Percentiles rank a stretch among this genome's conserved stretches.
Evolutionary conservation across 2,113 vertebrate genomes (phyloP).

Genomic region (Tetraodon nigroviridis): DNA sequence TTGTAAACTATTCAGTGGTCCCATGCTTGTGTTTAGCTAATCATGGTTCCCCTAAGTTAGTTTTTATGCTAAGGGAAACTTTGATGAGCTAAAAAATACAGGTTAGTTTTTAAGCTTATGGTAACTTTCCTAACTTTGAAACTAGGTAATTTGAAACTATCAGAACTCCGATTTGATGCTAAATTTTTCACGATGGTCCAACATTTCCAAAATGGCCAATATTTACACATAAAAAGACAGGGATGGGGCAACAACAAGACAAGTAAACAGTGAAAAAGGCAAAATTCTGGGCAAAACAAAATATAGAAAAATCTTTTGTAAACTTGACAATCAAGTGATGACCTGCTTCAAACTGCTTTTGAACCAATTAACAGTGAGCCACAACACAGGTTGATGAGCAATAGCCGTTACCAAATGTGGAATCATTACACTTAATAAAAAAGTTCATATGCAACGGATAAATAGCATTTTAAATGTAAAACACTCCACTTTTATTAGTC

Average conservation of each 20-base stretch:
- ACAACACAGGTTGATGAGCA: slow-evolving; percentile 52
- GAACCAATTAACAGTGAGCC: slow-evolving; percentile 58
- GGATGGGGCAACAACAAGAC: background rate
- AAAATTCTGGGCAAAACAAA: background rate
- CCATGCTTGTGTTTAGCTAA: too few relatives aligned
- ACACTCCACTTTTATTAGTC: slow-evolving; percentile 46
- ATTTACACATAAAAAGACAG: too few relatives aligned
- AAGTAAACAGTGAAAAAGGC: background rate
- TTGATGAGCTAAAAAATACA: too few relatives aligned
- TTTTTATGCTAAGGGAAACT: too few relatives aligned
- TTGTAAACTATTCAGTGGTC: too few relatives aligned
- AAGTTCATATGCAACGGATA: slow-evolving; percentile 35
- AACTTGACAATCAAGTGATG: slow-evolving; percentile 49
- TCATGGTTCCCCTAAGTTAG: too few relatives aligned
- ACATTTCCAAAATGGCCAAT: too few relatives aligned
- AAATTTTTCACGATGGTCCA: too few relatives aligned
- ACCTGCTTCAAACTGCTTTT: slow-evolving; percentile 54
- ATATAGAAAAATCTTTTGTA: slow-evolving; percentile 28
- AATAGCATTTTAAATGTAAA: slow-evolving; percentile 58
- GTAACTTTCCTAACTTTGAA: too few relatives aligned
- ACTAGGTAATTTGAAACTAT: too few relatives aligned
- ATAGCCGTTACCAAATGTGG: slow-evolving; percentile 60
- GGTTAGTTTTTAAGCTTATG: too few relatives aligned
- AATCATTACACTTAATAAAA: slow-evolving; percentile 68
- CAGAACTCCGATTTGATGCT: too few relatives aligned